A percentile compares a stretch with the other conserved stretches of the same genome.
phyloP scores from a whole-genome alignment of 2,797 vertebrate genomes.

The Paratrypauchen microcephalus region DNA sequence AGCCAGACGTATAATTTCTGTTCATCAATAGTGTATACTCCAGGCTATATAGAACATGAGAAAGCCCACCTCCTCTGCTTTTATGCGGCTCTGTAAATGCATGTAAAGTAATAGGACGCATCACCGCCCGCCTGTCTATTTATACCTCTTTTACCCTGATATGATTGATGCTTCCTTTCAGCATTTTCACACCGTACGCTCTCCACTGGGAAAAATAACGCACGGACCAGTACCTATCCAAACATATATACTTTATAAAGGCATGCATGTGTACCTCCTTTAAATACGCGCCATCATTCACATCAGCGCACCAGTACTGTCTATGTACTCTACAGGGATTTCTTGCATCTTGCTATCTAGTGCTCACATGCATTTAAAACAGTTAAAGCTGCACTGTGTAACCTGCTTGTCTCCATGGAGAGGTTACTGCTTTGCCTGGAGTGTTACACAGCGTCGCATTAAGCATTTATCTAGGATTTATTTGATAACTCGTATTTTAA shows the following conservation, averaged over 20 bases:
- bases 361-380: too few species aligned
- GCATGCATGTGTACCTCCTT: conserved; percentile 17
- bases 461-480: too few species aligned
- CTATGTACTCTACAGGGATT: conserved; percentile 5
- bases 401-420: too few species aligned
- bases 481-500: too few species aligned
- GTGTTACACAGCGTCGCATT: too few species aligned
- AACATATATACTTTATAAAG: conserved; percentile 13
- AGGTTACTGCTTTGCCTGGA: too few species aligned
- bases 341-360: too few species aligned
- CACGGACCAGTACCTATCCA: conserved; percentile 59
- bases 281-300: conserved; percentile 44
- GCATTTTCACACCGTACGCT: conserved; percentile 49
- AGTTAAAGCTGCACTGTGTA: too few species aligned
- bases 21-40: too few species aligned
- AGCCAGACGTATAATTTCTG: too few species aligned
- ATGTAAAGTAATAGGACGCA: conserved; percentile 36
- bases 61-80: neutral
- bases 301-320: conserved; percentile 31
- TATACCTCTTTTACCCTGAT: conserved; percentile 36
- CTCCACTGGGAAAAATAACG: conserved; percentile 69
- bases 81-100: conserved; percentile 11
- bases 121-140: conserved; percentile 59
- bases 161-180: conserved; percentile 72
- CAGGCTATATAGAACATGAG: too few species aligned